Evolutionary conservation across 2,113 vertebrate genomes (phyloP).

Genomic region (Lepidothrix coronata): DNA sequence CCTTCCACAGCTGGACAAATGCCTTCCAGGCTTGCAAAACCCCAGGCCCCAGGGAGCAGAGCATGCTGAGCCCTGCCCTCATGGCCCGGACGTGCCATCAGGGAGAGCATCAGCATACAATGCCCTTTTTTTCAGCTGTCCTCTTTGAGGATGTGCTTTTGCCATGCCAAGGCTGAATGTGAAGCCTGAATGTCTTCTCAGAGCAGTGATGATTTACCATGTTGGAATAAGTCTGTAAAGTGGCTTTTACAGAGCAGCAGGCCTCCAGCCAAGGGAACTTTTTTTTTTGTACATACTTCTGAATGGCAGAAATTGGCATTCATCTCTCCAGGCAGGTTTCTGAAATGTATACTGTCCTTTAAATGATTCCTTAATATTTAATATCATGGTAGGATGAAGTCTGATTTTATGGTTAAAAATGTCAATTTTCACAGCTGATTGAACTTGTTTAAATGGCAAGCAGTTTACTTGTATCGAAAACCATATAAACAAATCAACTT

Average conservation of each 20-base stretch:
- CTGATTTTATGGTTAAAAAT: conserved; percentile 73
- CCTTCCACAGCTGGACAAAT: rapidly evolving
- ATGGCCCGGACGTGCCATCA: rapidly evolving
- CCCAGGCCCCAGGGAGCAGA: neutral
- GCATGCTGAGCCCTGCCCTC: neutral
- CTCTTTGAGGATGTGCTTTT: neutral
- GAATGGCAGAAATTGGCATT: conserved; percentile 46
- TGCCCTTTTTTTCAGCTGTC: neutral
- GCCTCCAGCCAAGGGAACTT: neutral
- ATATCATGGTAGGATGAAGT: conserved; percentile 68
- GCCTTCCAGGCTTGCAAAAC: neutral
- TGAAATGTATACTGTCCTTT: conserved; percentile 63
- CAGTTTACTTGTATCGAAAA: conserved; percentile 62
- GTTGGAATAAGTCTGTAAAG: conserved; percentile 24
- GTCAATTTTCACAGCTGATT: conserved; percentile 71
- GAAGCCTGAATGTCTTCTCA: neutral
- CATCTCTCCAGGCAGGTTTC: conserved; percentile 56
- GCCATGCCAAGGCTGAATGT: neutral
- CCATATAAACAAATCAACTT: conserved; percentile 69
- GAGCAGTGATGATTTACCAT: neutral
- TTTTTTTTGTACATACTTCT: neutral
- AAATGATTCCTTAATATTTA: conserved; percentile 70
- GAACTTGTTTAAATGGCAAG: conserved; percentile 70
- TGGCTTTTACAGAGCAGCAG: conserved; percentile 14
- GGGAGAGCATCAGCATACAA: neutral